Evolutionary conservation across 2,888 invertebrate species (phyloP).

Genomic region (Uropetala carovei): DNA sequence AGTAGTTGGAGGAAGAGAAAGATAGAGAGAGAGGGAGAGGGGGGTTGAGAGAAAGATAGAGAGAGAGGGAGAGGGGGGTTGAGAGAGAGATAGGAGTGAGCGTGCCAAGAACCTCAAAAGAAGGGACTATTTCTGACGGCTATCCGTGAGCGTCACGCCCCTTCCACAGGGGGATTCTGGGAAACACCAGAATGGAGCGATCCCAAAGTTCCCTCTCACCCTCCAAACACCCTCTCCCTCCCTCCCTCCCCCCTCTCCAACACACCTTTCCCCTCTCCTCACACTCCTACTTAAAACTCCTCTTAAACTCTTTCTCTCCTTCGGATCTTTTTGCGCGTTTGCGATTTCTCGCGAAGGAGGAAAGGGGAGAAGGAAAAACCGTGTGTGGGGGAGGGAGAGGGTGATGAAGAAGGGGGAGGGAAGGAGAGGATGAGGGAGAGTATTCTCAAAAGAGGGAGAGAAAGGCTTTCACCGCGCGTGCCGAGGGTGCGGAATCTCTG

Average conservation of each 20-base stretch:
- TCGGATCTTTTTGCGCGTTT: background rate
- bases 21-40: background rate
- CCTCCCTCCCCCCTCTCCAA: too few relatives aligned
- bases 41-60: background rate
- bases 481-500: too few relatives aligned
- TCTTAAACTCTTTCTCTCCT: background rate
- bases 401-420: too few relatives aligned
- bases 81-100: background rate
- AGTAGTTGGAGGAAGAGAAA: background rate
- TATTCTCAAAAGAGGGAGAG: too few relatives aligned
- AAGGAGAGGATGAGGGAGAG: too few relatives aligned
- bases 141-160: conserved; percentile 39
- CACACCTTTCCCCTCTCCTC: too few relatives aligned
- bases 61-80: too few relatives aligned
- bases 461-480: too few relatives aligned
- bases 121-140: conserved; percentile 51
- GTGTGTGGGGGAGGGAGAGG: too few relatives aligned
- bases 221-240: too few relatives aligned
- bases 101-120: conserved; percentile 28
- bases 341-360: too few relatives aligned
- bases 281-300: background rate
- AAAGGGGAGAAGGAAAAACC: too few relatives aligned
- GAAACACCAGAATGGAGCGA: conserved; percentile 56
- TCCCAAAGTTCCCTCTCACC: conserved; percentile 1
- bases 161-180: conserved; percentile 29